These are phyloP conservation scores for Enteromius afrohamiltoni DNA, from an alignment of 2,797 vertebrate genomes.

Conservation along the genomic window DNA sequence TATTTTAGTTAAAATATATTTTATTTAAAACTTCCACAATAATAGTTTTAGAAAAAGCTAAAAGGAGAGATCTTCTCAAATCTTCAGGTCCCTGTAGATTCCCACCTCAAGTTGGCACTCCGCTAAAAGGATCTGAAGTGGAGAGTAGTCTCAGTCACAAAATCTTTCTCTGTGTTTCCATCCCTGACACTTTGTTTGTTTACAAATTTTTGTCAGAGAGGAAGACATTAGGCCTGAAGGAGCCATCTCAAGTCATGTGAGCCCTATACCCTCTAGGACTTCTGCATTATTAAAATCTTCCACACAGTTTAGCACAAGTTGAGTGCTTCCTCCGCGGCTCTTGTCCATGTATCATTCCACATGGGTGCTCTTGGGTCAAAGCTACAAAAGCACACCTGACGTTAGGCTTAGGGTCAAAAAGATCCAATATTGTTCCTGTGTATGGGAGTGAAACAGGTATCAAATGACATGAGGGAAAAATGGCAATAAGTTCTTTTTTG, in stretches of 20 bases:
- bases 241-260: slow-evolving; percentile 37
- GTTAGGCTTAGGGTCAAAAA: neutral
- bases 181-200: slow-evolving; percentile 19
- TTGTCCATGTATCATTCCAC: slow-evolving; percentile 64
- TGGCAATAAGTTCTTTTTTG: neutral
- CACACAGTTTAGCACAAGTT: slow-evolving; percentile 66
- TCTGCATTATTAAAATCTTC: slow-evolving; percentile 67
- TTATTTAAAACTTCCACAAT: neutral
- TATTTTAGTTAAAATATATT: neutral
- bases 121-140: slow-evolving; percentile 3
- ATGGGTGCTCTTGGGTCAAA: slow-evolving; percentile 50
- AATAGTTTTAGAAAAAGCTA: neutral
- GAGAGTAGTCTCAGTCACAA: slow-evolving; percentile 1
- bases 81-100: neutral
- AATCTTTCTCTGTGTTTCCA: neutral
- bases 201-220: slow-evolving; percentile 28
- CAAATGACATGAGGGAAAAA: neutral
- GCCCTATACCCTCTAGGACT: slow-evolving; percentile 51
- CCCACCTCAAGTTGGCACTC: neutral
- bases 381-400: slow-evolving; percentile 10
- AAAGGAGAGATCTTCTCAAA: neutral
- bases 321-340: slow-evolving; percentile 64
- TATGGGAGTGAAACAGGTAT: neutral
- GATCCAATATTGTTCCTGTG: neutral
- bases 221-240: slow-evolving; percentile 18